Evolutionary conservation across 2,113 vertebrate species (phyloP), one percentile per base, ranked within the genome.

Genomic region (Siniperca chuatsi): DNA sequence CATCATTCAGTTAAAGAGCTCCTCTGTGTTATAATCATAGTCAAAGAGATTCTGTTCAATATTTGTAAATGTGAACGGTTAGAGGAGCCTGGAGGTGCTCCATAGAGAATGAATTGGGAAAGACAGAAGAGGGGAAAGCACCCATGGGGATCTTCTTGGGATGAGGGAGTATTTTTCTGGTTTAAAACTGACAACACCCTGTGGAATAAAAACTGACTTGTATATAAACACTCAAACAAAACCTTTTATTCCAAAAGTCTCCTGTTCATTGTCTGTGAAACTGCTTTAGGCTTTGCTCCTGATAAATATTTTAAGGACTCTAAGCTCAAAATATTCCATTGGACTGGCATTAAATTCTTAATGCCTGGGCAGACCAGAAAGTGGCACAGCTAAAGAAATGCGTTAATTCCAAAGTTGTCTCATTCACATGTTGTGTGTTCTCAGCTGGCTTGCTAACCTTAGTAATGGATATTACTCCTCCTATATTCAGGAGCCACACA

Each of bases 61-160:
- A 42, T 87, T 83, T 57, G 75, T 70, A 25, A 67, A 57, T 16
- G 52, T 50, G 64, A 79, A 54, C 13, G n/a, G 64, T 37, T 55
- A 18, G 16, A 76, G 71, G 50, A 40, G 50, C 65, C 65, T 8
- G n/a, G 20, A 75, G 33, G 42, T 4, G 50, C 40, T 65, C 10
- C 6, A 15, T 0, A 18, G 37, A 68, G 64, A 57, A n/a, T 40
- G 4, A 23, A 62, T 6, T 23, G 33, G 37, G 35, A 44, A 79
- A 70, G 29, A 67, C 15, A 18, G 20, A 35, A 33, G 40, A 52
- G 13, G 15, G 16, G 25, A 29, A 76, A 37, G 69, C 20, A 52
- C 29, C 71, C 37, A 1, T 1, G 6, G 48, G 48, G 66, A 78
- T 29, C 65, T 74, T 82, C 8, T 44, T 44, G 10, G n/a, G n/a